Evolutionary conservation across 2,797 vertebrate genomes (phyloP).

Genomic region (Coregonus suidteri): DNA sequence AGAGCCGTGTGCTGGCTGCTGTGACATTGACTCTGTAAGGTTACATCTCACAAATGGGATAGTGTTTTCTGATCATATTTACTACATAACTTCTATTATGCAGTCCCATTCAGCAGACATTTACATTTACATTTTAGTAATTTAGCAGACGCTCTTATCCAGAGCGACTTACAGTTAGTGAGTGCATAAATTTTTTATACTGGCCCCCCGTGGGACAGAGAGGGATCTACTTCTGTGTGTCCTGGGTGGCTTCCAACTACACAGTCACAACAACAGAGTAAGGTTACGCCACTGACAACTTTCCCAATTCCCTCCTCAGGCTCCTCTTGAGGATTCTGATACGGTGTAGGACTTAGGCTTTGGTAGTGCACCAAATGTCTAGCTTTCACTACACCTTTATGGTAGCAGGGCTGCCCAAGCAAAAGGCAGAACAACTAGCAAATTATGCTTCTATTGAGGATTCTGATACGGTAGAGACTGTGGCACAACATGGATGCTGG

Average conservation of each 20-base stretch:
- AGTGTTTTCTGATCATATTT: slow-evolving; percentile 32
- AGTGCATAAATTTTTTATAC: too few relatives aligned
- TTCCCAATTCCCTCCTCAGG: not conserved
- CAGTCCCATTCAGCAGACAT: slow-evolving; percentile 10
- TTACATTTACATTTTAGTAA: too few relatives aligned
- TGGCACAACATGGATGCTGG: not conserved
- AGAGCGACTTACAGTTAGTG: too few relatives aligned
- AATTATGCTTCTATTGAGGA: not conserved
- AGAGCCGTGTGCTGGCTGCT: slow-evolving; percentile 27
- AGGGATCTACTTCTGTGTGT: slow-evolving; percentile 32
- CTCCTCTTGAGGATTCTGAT: not conserved
- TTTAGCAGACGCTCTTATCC: too few relatives aligned
- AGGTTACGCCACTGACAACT: not conserved
- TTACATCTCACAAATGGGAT: slow-evolving; percentile 51
- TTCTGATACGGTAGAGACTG: not conserved
- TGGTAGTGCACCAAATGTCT: not conserved
- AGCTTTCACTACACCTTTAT: not conserved
- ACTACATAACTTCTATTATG: slow-evolving; percentile 39
- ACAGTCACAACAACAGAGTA: not conserved
- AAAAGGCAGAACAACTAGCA: not conserved
- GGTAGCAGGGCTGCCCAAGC: not conserved
- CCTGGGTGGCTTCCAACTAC: slow-evolving; percentile 32
- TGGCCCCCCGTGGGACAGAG: not conserved
- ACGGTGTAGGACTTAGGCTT: not conserved
- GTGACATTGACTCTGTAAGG: slow-evolving; percentile 26